A percentile compares a stretch with the other conserved stretches of the same genome.
Conservation (phyloP, 2,113 vertebrate genomes). For the Potamarius usumacintae region DNA sequence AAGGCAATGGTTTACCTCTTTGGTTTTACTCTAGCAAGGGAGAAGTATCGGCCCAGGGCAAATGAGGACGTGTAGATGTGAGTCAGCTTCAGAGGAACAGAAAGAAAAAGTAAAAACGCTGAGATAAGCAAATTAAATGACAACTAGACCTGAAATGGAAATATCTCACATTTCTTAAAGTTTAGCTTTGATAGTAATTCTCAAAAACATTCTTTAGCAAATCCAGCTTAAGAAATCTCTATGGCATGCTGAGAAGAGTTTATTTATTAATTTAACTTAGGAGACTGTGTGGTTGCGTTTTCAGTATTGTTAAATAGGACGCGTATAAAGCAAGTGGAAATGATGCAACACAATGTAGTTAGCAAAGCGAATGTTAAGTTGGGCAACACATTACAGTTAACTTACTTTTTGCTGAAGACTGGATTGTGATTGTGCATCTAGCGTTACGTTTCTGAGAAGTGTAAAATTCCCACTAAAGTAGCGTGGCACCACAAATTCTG, state of each 20-base stretch:
- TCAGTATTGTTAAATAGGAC: neutral
- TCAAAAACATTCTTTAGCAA: neutral
- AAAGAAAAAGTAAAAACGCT: slow-evolving; percentile 22
- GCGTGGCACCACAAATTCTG: slow-evolving; percentile 56
- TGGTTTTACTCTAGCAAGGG: slow-evolving; percentile 28
- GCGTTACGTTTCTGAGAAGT: slow-evolving; percentile 56
- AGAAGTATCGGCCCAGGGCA: slow-evolving; percentile 72
- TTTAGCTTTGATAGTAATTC: neutral
- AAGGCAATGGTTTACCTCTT: slow-evolving; percentile 59
- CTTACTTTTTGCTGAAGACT: slow-evolving; percentile 60
- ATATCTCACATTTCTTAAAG: neutral
- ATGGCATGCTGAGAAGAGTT: neutral
- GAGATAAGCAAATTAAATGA: slow-evolving; percentile 10
- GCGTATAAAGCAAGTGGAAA: neutral
- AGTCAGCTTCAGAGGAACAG: slow-evolving; percentile 57
- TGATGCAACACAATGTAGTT: neutral
- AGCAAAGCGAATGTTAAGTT: neutral
- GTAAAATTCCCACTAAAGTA: slow-evolving; percentile 67
- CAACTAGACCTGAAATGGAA: neutral
- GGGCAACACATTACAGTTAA: neutral
- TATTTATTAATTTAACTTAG: neutral
- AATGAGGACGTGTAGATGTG: slow-evolving; percentile 64
- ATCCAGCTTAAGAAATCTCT: neutral
- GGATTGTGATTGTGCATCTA: slow-evolving; percentile 31
- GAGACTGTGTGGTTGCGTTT: no score